phyloP scores from a whole-genome alignment of 1,140 invertebrate species.

The Nephila pilipes region DNA sequence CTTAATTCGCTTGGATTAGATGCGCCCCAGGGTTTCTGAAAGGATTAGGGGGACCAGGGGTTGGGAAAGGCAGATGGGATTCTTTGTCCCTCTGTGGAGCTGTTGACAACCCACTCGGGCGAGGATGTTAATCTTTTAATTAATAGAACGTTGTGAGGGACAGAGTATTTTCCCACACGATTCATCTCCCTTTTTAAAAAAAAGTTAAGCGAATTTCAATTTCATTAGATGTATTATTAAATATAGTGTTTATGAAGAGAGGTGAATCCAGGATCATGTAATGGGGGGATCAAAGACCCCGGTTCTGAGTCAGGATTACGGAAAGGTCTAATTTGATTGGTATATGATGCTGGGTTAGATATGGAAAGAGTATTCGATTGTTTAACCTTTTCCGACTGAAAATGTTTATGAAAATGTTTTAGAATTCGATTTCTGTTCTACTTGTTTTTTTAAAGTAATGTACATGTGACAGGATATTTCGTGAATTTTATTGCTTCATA shows the following conservation, averaged over 20 bases:
- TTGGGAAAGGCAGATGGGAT: conserved; percentile 10
- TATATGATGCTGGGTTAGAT: not conserved
- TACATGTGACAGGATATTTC: too few species aligned
- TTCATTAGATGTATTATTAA: conserved; percentile 15
- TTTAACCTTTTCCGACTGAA: too few species aligned
- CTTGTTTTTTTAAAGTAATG: too few species aligned
- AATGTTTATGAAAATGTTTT: too few species aligned
- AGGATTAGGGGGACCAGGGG: conserved; percentile 14
- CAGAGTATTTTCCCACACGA: not conserved
- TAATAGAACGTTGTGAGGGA: not conserved
- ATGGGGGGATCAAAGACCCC: not conserved
- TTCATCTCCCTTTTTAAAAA: not conserved
- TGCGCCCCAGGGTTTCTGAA: not conserved
- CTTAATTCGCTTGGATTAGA: conserved; percentile 19
- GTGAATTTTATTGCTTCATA: too few species aligned
- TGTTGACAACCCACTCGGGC: conserved; percentile 1
- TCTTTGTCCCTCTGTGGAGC: not conserved
- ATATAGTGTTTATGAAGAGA: not conserved
- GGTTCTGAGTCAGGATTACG: not conserved
- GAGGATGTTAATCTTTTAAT: conserved; percentile 31
- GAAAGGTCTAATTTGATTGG: conserved; percentile 4
- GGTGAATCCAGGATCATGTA: not conserved
- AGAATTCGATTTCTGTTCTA: too few species aligned
- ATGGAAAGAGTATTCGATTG: not conserved
- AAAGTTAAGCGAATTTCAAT: conserved; percentile 25